Percentiles rank a stretch among this genome's conserved stretches.
Evolutionary conservation across 1,140 invertebrate genomes (phyloP).

Genomic region (Stenopsyche tienmushanensis): DNA sequence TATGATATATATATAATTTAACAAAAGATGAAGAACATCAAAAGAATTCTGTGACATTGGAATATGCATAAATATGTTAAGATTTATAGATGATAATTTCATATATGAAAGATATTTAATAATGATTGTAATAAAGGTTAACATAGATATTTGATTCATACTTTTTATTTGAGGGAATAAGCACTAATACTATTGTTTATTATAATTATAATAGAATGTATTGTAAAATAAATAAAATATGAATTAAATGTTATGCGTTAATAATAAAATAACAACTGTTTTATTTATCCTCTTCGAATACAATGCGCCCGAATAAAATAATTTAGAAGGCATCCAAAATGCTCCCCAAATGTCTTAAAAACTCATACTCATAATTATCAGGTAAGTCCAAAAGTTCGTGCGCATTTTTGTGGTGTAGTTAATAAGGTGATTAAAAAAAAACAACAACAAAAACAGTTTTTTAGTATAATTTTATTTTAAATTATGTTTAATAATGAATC

Average conservation of each 20-base stretch:
- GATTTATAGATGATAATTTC: slow-evolving; percentile 33
- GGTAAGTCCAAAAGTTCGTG: too few relatives aligned
- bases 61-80: slow-evolving; percentile 33
- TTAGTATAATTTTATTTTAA: too few relatives aligned
- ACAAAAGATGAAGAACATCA: slow-evolving; percentile 17
- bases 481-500: too few relatives aligned
- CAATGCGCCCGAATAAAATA: background rate
- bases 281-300: too few relatives aligned
- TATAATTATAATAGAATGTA: slow-evolving; percentile 58
- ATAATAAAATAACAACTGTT: slow-evolving; percentile 51
- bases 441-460: too few relatives aligned
- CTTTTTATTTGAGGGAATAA: slow-evolving; percentile 37
- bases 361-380: too few relatives aligned
- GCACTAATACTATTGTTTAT: slow-evolving; percentile 44
- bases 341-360: too few relatives aligned
- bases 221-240: slow-evolving; percentile 59
- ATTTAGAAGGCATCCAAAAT: background rate
- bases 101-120: slow-evolving; percentile 28
- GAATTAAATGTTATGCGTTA: slow-evolving; percentile 61
- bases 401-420: too few relatives aligned
- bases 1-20: slow-evolving; percentile 19
- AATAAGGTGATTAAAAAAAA: too few relatives aligned
- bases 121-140: slow-evolving; percentile 31
- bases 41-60: slow-evolving; percentile 38
- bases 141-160: slow-evolving; percentile 40